Base-by-base conservation (phyloP, 2,888 invertebrate species). In the Chesias legatella region DNA sequence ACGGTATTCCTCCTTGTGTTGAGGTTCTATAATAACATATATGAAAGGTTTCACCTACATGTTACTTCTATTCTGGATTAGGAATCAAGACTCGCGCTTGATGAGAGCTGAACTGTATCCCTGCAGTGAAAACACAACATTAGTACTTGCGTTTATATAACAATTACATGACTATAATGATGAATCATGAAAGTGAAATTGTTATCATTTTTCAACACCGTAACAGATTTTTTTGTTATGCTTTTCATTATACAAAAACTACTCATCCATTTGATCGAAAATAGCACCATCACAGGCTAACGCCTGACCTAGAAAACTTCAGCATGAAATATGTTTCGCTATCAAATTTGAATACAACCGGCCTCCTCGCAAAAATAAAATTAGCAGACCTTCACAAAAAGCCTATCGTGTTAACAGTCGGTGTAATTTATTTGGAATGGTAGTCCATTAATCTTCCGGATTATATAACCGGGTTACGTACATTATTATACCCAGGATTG, bases 311-410 rank as follows among this genome's bases (percentile, higher is more conserved):
- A 73, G 60, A 79, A 67, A 73, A 62, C 63, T 67, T 61, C 51
- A 56, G 58, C 67, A 67, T 76, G 63, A 79, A 80, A 80, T 77
- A 79, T 76, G 72, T 73, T 75, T 63, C 53, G 67, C 68, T 66
- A 75, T 79, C 67, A 79, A 78, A 78, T 71, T 72, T 72, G 62
- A 72, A 73, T 72, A 70, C 60, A 67, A 67, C 58, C 63, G 53
- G 54, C 58, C 39, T 29, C 48, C 31, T 49, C 43, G 49, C 38
- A 55, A 53, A 63, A 67, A 72, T 60, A 69, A 68, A 72, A 67
- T 71, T 64, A 71, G 67, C 65, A 67, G 63, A 58, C 54, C 60
- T 48, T 50, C 50, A 42, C 53, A 56, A 57, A 43, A 56, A 48
- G 51, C 58, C 55, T 58, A 63, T 60, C 61, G 51, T 60, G 58